Percentiles rank a stretch among this genome's conserved stretches.
These are phyloP conservation scores for Drosophila longiperda DNA, from an alignment of 2,888 invertebrate genomes.

Conservation along the genomic window DNA sequence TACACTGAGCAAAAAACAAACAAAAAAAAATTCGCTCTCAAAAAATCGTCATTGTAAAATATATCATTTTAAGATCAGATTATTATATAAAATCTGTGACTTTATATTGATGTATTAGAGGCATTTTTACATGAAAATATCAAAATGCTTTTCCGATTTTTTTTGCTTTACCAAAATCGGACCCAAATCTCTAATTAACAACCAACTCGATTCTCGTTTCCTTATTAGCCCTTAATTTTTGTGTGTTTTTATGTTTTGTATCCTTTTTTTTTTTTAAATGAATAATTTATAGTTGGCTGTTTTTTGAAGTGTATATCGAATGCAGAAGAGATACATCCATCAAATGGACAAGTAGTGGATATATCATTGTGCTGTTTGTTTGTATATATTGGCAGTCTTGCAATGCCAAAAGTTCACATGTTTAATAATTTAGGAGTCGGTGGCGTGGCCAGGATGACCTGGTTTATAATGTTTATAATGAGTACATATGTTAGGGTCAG, in stretches of 20 bases:
- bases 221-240: too few species aligned
- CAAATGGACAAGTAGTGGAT: background rate
- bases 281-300: background rate
- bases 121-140: background rate
- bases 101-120: background rate
- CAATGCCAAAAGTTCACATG: constrained; percentile 62
- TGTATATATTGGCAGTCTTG: constrained; percentile 18
- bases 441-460: constrained; percentile 34
- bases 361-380: constrained; percentile 2
- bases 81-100: background rate
- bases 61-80: background rate
- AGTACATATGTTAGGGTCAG: constrained; percentile 2
- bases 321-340: constrained; percentile 17
- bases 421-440: constrained; percentile 60
- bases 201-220: background rate
- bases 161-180: background rate
- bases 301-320: background rate
- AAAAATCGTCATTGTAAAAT: background rate
- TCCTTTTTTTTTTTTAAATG: background rate
- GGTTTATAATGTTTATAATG: constrained; percentile 18
- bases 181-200: background rate
- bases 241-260: too few species aligned
- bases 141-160: background rate
- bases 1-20: background rate
- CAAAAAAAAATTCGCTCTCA: background rate